A percentile compares a stretch with the other conserved stretches of the same genome.
Evolutionary conservation across 2,888 invertebrate genomes (phyloP).

Genomic region (Lamellibrachia satsuma): DNA sequence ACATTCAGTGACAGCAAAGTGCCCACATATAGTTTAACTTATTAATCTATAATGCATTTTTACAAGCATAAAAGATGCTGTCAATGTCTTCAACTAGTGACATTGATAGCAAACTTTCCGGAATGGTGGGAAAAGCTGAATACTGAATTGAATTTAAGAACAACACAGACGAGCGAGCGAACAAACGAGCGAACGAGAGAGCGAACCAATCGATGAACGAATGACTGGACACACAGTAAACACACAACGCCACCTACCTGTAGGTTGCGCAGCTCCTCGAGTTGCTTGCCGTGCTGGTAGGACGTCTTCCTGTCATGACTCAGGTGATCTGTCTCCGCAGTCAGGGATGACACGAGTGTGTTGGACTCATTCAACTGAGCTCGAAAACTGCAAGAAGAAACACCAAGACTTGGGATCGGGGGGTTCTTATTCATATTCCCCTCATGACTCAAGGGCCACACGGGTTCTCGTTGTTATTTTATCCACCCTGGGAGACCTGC

Average conservation of each 20-base stretch:
- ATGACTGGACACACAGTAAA: not conserved
- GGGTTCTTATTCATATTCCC: not conserved
- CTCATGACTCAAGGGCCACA: not conserved
- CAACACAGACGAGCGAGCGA: not conserved
- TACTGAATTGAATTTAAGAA: not conserved
- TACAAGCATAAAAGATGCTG: not conserved
- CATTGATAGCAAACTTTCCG: not conserved
- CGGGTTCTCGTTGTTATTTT: not conserved
- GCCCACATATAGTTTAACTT: too few relatives aligned
- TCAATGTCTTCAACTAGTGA: not conserved
- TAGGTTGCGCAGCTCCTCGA: constrained; percentile 89
- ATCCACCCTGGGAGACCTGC: not conserved
- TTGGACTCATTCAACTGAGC: constrained; percentile 81
- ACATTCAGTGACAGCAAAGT: too few relatives aligned
- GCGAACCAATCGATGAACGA: not conserved
- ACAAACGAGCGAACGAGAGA: not conserved
- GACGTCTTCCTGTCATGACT: constrained; percentile 61
- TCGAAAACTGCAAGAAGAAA: constrained; percentile 72
- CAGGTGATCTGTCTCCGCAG: constrained; percentile 51
- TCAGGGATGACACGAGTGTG: constrained; percentile 64
- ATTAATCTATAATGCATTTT: not conserved
- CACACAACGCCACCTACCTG: constrained; percentile 68
- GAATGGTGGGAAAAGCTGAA: not conserved
- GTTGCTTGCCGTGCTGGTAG: constrained; percentile 86
- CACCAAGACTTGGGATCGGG: not conserved